Conservation (phyloP, 2,797 vertebrate genomes). For the Orientallactaga sibirica region DNA sequence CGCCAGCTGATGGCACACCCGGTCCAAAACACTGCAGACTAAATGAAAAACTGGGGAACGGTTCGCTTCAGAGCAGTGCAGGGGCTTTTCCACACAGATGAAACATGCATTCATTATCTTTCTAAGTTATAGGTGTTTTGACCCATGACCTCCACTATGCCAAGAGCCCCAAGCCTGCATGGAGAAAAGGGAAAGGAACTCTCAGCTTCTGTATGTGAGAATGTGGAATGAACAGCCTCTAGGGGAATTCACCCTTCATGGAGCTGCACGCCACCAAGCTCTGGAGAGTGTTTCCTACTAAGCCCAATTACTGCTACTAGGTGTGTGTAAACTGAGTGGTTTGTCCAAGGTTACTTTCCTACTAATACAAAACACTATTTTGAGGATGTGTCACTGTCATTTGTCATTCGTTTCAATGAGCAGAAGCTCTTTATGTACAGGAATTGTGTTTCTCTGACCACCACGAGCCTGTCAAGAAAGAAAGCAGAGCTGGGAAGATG, state of each 20-base stretch:
- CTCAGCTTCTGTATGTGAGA: background rate
- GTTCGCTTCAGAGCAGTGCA: background rate
- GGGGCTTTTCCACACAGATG: background rate
- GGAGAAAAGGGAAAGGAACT: background rate
- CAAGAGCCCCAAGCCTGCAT: slow-evolving; percentile 1
- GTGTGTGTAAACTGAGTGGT: background rate
- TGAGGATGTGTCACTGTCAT: background rate
- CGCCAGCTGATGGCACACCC: background rate
- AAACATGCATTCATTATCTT: background rate
- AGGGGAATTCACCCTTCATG: background rate
- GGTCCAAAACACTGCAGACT: background rate
- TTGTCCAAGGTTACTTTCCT: background rate
- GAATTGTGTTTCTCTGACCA: slow-evolving; percentile 28
- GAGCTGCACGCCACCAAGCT: background rate
- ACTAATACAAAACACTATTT: background rate
- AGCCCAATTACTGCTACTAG: background rate
- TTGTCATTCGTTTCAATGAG: slow-evolving; percentile 1
- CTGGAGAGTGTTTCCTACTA: background rate
- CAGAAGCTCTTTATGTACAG: slow-evolving; percentile 1
- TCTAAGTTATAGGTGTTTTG: background rate
- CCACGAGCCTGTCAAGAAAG: slow-evolving; percentile 8
- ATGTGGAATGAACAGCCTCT: background rate
- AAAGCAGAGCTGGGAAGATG: slow-evolving; percentile 39
- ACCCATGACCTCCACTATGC: background rate
- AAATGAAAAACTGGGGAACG: background rate